A percentile compares a stretch with the other conserved stretches of the same genome.
phyloP scores from a whole-genome alignment of 2,797 vertebrate genomes.

The Huso huso region DNA sequence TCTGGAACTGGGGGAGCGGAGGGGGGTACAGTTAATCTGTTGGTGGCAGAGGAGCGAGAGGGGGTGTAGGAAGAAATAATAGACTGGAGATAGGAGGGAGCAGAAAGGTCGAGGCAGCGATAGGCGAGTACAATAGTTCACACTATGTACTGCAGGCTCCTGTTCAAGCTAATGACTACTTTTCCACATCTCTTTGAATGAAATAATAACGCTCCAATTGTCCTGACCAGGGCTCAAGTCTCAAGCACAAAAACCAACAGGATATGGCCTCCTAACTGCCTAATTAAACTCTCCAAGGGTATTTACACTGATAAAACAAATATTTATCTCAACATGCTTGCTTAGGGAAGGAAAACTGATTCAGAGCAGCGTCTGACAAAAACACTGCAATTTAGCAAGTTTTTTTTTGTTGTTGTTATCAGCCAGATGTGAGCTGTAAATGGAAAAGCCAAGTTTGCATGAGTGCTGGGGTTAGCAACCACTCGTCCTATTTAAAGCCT shows the following conservation, averaged over 20 bases:
- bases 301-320: slow-evolving; percentile 47
- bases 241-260: neutral
- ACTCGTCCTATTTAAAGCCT: neutral
- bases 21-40: too few relatives aligned
- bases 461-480: neutral
- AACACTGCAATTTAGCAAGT: neutral
- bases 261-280: neutral
- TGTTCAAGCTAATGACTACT: too few relatives aligned
- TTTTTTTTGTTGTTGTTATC: neutral
- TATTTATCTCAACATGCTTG: slow-evolving; percentile 36
- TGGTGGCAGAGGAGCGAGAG: too few relatives aligned
- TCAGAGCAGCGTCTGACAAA: neutral
- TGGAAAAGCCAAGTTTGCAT: neutral
- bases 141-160: too few relatives aligned
- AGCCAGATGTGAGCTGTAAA: neutral
- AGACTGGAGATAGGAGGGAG: too few relatives aligned
- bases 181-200: too few relatives aligned
- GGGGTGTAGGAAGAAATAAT: too few relatives aligned
- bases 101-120: too few relatives aligned
- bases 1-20: too few relatives aligned
- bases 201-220: too few relatives aligned
- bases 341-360: neutral
- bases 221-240: neutral
- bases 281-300: slow-evolving; percentile 17
- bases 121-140: too few relatives aligned